Percentiles rank a stretch among this genome's conserved stretches.
Evolutionary conservation across 1,140 invertebrate species (phyloP).

Genomic region (Cherax destructor): DNA sequence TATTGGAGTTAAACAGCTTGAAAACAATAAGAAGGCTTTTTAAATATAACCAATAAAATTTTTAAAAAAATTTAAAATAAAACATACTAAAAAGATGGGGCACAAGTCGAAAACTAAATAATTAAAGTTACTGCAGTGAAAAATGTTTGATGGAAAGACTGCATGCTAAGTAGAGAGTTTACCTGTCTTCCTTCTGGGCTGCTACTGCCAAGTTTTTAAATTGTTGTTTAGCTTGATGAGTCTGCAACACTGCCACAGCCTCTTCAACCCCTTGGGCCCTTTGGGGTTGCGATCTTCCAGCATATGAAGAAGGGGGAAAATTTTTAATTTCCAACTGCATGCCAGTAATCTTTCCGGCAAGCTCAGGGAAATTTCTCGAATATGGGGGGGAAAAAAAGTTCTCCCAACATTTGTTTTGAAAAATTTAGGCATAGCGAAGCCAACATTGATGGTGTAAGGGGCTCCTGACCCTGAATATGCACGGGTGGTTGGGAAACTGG

Average conservation of each 20-base stretch:
- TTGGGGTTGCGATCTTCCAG: constrained; percentile 96
- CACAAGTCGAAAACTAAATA: constrained; percentile 54
- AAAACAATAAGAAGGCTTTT: constrained; percentile 44
- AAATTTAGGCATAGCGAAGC: constrained; percentile 93
- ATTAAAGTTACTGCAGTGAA: constrained; percentile 38
- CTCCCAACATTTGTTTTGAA: constrained; percentile 99
- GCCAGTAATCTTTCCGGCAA: constrained; percentile 99
- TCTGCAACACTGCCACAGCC: constrained; percentile 96
- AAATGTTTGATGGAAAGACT: constrained; percentile 18
- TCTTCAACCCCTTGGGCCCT: constrained; percentile 97
- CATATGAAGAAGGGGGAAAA: constrained; percentile 97
- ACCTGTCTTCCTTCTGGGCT: constrained; percentile 69
- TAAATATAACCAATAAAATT: constrained; percentile 21
- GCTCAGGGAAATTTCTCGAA: constrained; percentile 91
- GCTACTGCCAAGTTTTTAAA: constrained; percentile 63
- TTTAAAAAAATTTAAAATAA: constrained; percentile 45
- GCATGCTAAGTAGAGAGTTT: constrained; percentile 20
- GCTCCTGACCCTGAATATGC: constrained; percentile 92
- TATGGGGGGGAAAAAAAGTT: constrained; percentile 97
- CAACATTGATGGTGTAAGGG: constrained; percentile 96
- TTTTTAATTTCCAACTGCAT: constrained; percentile 99
- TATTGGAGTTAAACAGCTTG: constrained; percentile 63
- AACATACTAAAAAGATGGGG: constrained; percentile 60
- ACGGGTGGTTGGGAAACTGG: constrained; percentile 79
- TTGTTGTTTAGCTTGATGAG: constrained; percentile 94